These are phyloP conservation scores for Romanomermis culicivorax DNA, from an alignment of 2,888 invertebrate species.

Conservation along the genomic window DNA sequence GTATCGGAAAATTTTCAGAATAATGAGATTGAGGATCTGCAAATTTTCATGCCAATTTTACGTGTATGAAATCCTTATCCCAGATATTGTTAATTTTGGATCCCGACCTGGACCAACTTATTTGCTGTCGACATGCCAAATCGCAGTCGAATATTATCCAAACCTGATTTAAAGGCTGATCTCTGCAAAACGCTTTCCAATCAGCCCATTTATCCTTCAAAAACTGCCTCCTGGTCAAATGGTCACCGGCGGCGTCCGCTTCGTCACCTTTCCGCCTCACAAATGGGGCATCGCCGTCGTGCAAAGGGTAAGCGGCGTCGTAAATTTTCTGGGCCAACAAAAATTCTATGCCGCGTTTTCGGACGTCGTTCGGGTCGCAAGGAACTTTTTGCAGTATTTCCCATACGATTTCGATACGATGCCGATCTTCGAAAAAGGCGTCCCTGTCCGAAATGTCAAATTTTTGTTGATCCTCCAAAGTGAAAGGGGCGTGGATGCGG, in stretches of 20 bases:
- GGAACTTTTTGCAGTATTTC: slow-evolving; percentile 6
- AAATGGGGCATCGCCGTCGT: slow-evolving; percentile 4
- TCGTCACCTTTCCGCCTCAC: neutral
- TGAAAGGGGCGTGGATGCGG: neutral
- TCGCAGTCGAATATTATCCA: no score
- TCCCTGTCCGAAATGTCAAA: neutral
- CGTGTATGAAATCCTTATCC: no score
- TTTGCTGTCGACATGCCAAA: no score
- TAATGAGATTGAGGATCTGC: no score
- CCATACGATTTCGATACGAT: slow-evolving; percentile 8
- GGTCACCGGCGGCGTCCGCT: neutral
- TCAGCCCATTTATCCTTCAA: neutral
- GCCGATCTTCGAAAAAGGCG: neutral
- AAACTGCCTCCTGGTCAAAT: neutral
- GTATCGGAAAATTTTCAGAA: no score
- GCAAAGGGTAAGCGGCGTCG: slow-evolving; percentile 7
- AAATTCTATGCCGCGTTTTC: neutral
- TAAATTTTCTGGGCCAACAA: slow-evolving; percentile 4
- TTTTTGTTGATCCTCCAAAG: neutral
- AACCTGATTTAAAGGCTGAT: neutral
- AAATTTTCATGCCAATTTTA: no score
- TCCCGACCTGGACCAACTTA: no score
- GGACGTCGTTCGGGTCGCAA: neutral
- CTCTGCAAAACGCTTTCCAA: neutral
- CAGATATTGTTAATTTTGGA: no score